Base-by-base conservation (phyloP, 2,797 vertebrate genomes). In the Leptatherina wallacei region DNA sequence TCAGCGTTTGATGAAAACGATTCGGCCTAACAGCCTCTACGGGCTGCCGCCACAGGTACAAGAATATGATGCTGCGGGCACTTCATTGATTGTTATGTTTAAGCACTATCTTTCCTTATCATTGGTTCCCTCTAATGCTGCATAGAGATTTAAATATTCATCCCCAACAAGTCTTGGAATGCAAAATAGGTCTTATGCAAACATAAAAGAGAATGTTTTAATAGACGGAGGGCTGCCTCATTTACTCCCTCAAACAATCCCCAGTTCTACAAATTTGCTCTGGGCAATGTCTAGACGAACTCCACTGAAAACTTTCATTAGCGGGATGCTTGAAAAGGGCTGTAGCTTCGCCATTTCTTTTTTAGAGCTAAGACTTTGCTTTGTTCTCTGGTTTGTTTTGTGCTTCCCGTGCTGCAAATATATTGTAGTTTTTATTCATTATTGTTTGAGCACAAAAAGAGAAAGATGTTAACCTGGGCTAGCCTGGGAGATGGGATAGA, bases 241-340 rank as follows among this genome's bases (percentile, higher is more conserved):
- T 82, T 89, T 77, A 88, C 56, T 69, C 75, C 54, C 73, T 83
- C 73, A 84, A 77, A 85, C 75, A 82, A 55, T 70, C 4, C 68
- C 2, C 38, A 20, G 30, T 73, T 72, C 54, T 70, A 2, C 32
- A 71, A 80, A 61, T 82, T 80, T 85, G 85, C 85, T 85, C 47
- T 13, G 54, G 75, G 78, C 70, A 3, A 63, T 61, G n/a, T 36
- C 12, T 68, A 61, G 24, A 22, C 3, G 0, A 60, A 69, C 65
- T 69, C 62, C 36, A 38, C 58, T 24, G 16, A 16, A 61, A 60
- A 60, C 30, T 55, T 59, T 52, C 22, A 29, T 55, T 24, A 4
- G 44, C 9, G 0, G 16, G 9, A 16, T 27, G 24, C 0, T 0
- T 5, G 32, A 22, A 49, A 58, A 0, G 24, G 0, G 40, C 47